phyloP scores from a whole-genome alignment of 2,888 invertebrate genomes.

The Tupiocoris notatus region DNA sequence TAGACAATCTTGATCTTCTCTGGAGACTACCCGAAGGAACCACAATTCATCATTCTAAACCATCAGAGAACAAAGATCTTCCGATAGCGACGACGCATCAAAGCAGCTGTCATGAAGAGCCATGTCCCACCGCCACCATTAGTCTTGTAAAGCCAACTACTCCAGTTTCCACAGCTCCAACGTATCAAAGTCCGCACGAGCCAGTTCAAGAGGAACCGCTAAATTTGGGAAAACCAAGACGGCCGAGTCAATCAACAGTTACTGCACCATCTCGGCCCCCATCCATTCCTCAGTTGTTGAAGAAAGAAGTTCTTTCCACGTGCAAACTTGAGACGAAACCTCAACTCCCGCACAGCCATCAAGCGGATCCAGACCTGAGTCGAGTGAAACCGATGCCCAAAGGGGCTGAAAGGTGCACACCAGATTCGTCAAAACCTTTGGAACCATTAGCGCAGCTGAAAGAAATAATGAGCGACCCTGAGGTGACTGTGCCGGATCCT shows the following conservation, averaged over 20 bases:
- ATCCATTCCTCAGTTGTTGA: not conserved
- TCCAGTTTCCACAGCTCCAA: not conserved
- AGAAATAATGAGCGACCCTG: conserved; percentile 64
- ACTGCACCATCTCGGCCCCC: not conserved
- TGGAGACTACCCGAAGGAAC: conserved; percentile 50
- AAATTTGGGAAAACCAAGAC: conserved; percentile 62
- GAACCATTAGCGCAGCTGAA: conserved; percentile 69
- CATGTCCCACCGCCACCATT: conserved; percentile 32
- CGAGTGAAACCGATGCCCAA: conserved; percentile 55
- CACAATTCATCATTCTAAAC: conserved; percentile 48
- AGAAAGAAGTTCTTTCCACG: conserved; percentile 10
- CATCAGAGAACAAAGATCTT: conserved; percentile 8
- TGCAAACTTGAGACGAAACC: conserved; percentile 23
- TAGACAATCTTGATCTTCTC: conserved; percentile 44
- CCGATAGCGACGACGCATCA: conserved; percentile 17
- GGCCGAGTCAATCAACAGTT: not conserved
- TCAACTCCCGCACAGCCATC: conserved; percentile 50
- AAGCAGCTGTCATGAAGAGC: not conserved
- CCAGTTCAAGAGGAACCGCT: conserved; percentile 64
- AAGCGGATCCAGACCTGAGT: conserved; percentile 54
- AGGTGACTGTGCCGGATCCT: conserved; percentile 76
- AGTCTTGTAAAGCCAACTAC: conserved; percentile 30
- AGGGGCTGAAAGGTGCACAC: conserved; percentile 10
- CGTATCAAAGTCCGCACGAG: not conserved
- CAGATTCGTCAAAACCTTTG: conserved; percentile 53